A percentile compares a stretch with the other conserved stretches of the same genome.
These are phyloP conservation scores for Spatulosminthurus flaviceps DNA, from an alignment of 2,888 invertebrate species.

Conservation along the genomic window DNA sequence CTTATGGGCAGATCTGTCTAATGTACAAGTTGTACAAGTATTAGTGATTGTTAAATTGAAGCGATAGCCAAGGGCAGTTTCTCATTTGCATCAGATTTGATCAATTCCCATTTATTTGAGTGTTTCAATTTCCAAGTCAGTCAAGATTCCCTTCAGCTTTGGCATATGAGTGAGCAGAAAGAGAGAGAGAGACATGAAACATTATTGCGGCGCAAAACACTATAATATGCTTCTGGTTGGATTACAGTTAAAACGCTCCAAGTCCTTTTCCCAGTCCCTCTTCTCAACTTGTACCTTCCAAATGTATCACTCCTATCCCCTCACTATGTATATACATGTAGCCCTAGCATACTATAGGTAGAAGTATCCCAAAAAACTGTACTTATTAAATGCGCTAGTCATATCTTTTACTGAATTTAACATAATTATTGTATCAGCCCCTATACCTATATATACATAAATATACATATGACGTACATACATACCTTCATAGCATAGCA, in stretches of 20 bases:
- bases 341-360: no score
- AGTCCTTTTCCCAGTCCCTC: background rate
- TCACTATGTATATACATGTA: no score
- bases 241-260: conserved; percentile 18
- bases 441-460: no score
- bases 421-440: no score
- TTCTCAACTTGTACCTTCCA: background rate
- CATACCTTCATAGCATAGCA: no score
- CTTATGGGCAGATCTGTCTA: background rate
- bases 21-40: background rate
- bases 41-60: conserved; percentile 7
- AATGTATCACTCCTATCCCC: background rate
- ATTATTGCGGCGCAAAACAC: background rate
- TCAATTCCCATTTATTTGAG: conserved; percentile 36
- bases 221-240: background rate
- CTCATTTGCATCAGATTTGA: conserved; percentile 44
- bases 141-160: background rate
- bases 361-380: no score
- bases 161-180: background rate
- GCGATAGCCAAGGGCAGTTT: conserved; percentile 18
- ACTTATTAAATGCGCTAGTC: no score
- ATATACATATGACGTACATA: no score
- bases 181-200: background rate
- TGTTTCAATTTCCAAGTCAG: background rate
- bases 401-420: no score